Evolutionary conservation across 2,113 vertebrate species (phyloP).

Genomic region (Lophius piscatorius): DNA sequence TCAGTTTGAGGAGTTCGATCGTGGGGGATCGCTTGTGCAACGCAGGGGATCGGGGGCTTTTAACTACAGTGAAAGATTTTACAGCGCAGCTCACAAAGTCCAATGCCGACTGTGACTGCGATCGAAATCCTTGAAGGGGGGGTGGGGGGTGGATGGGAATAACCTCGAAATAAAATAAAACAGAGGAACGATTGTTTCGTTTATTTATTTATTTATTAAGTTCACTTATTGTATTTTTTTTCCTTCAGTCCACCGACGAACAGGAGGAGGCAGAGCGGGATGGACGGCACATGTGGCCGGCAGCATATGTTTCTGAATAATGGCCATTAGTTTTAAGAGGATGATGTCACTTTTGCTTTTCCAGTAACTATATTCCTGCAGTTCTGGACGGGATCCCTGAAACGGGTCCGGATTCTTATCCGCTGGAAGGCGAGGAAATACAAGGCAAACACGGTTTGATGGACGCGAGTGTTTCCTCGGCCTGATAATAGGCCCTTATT

Average conservation of each 20-base stretch:
- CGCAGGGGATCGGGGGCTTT: too few species aligned
- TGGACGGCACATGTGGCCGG: conserved; percentile 57
- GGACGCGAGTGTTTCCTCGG: conserved; percentile 4
- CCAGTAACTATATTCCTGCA: conserved; percentile 73
- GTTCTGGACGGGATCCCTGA: conserved; percentile 59
- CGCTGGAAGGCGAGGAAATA: conserved; percentile 31
- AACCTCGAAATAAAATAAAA: conserved; percentile 45
- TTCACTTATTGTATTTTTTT: too few species aligned
- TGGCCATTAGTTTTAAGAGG: conserved; percentile 76
- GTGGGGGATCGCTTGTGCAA: too few species aligned
- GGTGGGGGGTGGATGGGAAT: background rate
- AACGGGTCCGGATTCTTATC: conserved; percentile 39
- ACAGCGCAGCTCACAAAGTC: conserved; percentile 9
- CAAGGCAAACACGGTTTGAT: conserved; percentile 24
- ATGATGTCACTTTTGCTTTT: conserved; percentile 72
- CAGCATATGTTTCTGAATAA: conserved; percentile 70
- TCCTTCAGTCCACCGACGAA: conserved; percentile 21
- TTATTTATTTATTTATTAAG: too few species aligned
- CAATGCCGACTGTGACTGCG: conserved; percentile 20
- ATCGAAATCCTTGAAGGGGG: conserved; percentile 6
- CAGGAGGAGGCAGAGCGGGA: background rate
- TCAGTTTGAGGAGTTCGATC: too few species aligned
- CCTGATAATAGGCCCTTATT: too few species aligned
- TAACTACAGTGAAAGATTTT: too few species aligned
- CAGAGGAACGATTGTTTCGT: conserved; percentile 65